phyloP scores from a whole-genome alignment of 2,888 invertebrate genomes.

The Drosophila demipolita region DNA sequence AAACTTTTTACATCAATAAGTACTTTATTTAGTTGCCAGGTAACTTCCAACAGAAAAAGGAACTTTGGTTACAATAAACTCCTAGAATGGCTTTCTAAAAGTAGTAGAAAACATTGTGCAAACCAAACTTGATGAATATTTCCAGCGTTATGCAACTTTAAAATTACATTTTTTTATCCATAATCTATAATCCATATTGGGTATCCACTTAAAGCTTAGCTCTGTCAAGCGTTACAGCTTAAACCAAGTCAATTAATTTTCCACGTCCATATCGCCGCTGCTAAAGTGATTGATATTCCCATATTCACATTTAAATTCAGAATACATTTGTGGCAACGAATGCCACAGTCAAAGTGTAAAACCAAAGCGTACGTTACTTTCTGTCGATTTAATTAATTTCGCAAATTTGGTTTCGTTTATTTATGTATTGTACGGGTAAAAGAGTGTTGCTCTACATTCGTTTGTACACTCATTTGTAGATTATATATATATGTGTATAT shows the following conservation, averaged over 20 bases:
- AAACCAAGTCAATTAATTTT: slow-evolving; percentile 39
- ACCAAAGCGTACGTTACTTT: slow-evolving; percentile 58
- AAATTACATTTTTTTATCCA: slow-evolving; percentile 1
- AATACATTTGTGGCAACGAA: slow-evolving; percentile 46
- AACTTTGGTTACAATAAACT: background rate
- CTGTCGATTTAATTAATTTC: slow-evolving; percentile 75
- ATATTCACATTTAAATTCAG: slow-evolving; percentile 31
- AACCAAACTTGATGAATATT: slow-evolving; percentile 13
- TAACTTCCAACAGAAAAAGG: background rate
- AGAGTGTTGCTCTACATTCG: background rate
- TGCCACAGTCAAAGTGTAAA: slow-evolving; percentile 56
- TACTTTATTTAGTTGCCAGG: background rate
- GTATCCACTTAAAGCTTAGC: slow-evolving; percentile 33
- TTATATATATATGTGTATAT: background rate
- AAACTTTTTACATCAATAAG: background rate
- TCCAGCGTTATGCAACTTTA: slow-evolving; percentile 18
- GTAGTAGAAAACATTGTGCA: slow-evolving; percentile 30
- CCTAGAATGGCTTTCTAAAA: slow-evolving; percentile 2
- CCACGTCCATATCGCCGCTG: slow-evolving; percentile 26
- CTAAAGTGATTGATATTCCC: slow-evolving; percentile 37
- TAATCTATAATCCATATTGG: slow-evolving; percentile 21
- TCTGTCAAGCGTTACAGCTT: slow-evolving; percentile 34
- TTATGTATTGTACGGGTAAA: slow-evolving; percentile 49
- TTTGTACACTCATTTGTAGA: background rate
- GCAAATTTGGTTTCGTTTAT: slow-evolving; percentile 69